Evolutionary conservation across 1,140 invertebrate genomes (phyloP), one percentile per base, ranked within the genome.

Genomic region (Drosophila novamexicana): DNA sequence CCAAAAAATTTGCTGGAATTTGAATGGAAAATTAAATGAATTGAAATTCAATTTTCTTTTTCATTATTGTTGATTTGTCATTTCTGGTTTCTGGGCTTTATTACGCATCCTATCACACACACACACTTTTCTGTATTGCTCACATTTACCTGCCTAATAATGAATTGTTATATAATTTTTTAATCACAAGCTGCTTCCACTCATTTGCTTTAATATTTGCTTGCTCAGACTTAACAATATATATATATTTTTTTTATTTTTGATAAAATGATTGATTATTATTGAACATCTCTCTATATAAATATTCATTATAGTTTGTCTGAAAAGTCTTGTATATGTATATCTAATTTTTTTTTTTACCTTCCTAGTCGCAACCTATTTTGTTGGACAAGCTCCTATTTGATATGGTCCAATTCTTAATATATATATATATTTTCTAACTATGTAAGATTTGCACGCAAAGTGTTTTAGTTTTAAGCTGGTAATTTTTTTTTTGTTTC

Each of bases 21-120:
- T 68, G 32, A 73, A 75, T 75, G 68, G 75, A 81, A 81, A 70
- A 86, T 88, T 82, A 86, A 88, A 79, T 78, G 68, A 73, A 73
- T 62, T 73, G 47, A 78, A 79, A 73, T 86, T 85, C 16, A 56
- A 69, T 77, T 73, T 88, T 88, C 61, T 64, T 69, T 81, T 71
- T 79, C 54, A 74, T 79, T 67, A 52, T 53, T 63, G 45, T 76
- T 76, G 57, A 75, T 18, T 18, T 18, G 18, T 74, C 56, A 61
- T 67, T 56, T 64, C 32, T 64, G 61, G 50, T 63, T 63, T 47
- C n/a, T 42, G 37, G 53, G 40, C 9, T 18, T 62, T 47, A 45
- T 42, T 1, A 44, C 36, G 40, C 32, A 29, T 39, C 22, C 9
- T 37, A 10, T 52, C 32, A 45, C 10, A 7, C 14, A 29, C 7